These are phyloP conservation scores for Subacronicta megacephala DNA, from an alignment of 2,888 invertebrate species.

Conservation along the genomic window DNA sequence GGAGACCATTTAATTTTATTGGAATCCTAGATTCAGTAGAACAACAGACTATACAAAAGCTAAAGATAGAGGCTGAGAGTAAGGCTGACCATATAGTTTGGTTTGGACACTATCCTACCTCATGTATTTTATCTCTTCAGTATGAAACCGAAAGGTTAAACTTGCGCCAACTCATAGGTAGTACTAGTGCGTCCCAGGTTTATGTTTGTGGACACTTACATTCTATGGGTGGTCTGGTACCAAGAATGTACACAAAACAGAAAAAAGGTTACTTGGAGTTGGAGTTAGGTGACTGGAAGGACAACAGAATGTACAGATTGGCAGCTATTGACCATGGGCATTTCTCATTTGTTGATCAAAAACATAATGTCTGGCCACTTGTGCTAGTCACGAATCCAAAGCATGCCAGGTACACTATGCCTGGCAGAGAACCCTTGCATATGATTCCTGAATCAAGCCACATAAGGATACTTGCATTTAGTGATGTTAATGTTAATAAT, in stretches of 20 bases:
- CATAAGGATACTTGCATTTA: slow-evolving; percentile 95
- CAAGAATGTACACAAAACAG: slow-evolving; percentile 96
- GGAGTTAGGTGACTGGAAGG: slow-evolving; percentile 98
- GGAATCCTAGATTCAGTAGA: slow-evolving; percentile 91
- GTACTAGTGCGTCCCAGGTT: slow-evolving; percentile 90
- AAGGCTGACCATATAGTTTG: slow-evolving; percentile 83
- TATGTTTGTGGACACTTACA: slow-evolving; percentile 98
- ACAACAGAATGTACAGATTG: slow-evolving; percentile 95
- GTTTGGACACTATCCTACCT: slow-evolving; percentile 98
- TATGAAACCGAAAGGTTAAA: slow-evolving; percentile 83
- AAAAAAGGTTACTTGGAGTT: slow-evolving; percentile 95
- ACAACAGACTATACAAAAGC: slow-evolving; percentile 87
- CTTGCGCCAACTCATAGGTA: slow-evolving; percentile 90
- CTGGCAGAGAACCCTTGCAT: slow-evolving; percentile 92
- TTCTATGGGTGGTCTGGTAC: slow-evolving; percentile 93
- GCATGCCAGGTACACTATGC: slow-evolving; percentile 93
- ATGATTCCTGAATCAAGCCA: slow-evolving; percentile 93
- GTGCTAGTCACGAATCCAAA: slow-evolving; percentile 97
- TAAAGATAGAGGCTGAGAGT: slow-evolving; percentile 88
- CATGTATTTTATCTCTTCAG: slow-evolving; percentile 92
- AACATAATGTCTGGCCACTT: slow-evolving; percentile 94
- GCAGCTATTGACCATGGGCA: slow-evolving; percentile 97
- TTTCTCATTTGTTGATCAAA: slow-evolving; percentile 95
- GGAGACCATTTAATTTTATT: slow-evolving; percentile 97
- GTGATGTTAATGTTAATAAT: slow-evolving; percentile 90